A percentile compares a stretch with the other conserved stretches of the same genome.
These are phyloP conservation scores for Myzus persicae DNA, from an alignment of 1,140 invertebrate genomes.

Conservation along the genomic window DNA sequence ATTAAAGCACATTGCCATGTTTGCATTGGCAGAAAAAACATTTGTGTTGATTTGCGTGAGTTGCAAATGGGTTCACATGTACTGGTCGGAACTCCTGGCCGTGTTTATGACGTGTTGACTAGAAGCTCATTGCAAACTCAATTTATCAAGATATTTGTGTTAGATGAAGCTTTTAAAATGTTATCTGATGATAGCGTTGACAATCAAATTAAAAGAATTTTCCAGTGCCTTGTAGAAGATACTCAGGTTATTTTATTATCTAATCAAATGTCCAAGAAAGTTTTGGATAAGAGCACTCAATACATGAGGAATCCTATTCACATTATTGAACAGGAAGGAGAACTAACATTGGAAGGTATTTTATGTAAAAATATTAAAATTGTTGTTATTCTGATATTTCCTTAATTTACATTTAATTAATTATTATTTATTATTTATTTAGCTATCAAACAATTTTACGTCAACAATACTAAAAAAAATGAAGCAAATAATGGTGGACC, in stretches of 20 bases:
- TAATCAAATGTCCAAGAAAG: constrained; percentile 96
- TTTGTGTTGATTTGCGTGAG: constrained; percentile 96
- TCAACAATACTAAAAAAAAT: no score
- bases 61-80: constrained; percentile 77
- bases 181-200: constrained; percentile 99
- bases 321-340: constrained; percentile 98
- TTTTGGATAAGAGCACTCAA: constrained; percentile 93
- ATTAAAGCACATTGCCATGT: constrained; percentile 93
- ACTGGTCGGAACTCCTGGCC: constrained; percentile 98
- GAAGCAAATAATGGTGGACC: no score
- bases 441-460: constrained; percentile 95
- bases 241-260: constrained; percentile 97
- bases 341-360: constrained; percentile 93
- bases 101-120: constrained; percentile 98
- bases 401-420: not conserved
- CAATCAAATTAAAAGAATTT: constrained; percentile 99
- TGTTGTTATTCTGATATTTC: not conserved
- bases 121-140: constrained; percentile 82
- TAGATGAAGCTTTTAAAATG: constrained; percentile 99
- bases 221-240: constrained; percentile 86
- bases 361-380: not conserved
- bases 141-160: constrained; percentile 95
- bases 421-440: constrained; percentile 55
- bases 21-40: constrained; percentile 98
- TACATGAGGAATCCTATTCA: constrained; percentile 97